phyloP scores from a whole-genome alignment of 2,113 vertebrate species.

The Perca fluviatilis region DNA sequence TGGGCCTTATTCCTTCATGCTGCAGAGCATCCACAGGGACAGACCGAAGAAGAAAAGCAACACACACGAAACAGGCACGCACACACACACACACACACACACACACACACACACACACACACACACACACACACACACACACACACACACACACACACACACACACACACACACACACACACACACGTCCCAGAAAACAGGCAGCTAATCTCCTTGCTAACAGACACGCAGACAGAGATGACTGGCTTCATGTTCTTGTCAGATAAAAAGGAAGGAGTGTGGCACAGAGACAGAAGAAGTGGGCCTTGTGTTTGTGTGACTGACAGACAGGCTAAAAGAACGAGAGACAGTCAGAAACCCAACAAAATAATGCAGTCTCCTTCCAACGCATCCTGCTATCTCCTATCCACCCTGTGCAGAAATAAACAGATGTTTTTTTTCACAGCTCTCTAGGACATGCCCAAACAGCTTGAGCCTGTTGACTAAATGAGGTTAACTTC shows the following conservation, averaged over 20 bases:
- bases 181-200: constrained; percentile 45
- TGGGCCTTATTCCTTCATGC: constrained; percentile 40
- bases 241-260: constrained; percentile 36
- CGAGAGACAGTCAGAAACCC: background rate
- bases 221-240: constrained; percentile 26
- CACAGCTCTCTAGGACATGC: constrained; percentile 33
- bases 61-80: background rate
- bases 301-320: constrained; percentile 3
- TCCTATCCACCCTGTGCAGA: background rate
- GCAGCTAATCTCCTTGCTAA: constrained; percentile 55
- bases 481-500: constrained; percentile 61
- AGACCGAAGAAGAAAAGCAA: constrained; percentile 28
- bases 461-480: constrained; percentile 49
- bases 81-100: constrained; percentile 5
- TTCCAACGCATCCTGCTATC: constrained; percentile 18
- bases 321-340: background rate
- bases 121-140: background rate
- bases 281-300: background rate
- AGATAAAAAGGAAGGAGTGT: constrained; percentile 50
- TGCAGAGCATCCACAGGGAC: constrained; percentile 29
- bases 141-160: background rate
- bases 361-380: background rate
- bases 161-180: background rate
- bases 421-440: constrained; percentile 12
- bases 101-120: background rate